Evolutionary conservation across 1,140 invertebrate genomes (phyloP).

Genomic region (Saxidomus purpurata): DNA sequence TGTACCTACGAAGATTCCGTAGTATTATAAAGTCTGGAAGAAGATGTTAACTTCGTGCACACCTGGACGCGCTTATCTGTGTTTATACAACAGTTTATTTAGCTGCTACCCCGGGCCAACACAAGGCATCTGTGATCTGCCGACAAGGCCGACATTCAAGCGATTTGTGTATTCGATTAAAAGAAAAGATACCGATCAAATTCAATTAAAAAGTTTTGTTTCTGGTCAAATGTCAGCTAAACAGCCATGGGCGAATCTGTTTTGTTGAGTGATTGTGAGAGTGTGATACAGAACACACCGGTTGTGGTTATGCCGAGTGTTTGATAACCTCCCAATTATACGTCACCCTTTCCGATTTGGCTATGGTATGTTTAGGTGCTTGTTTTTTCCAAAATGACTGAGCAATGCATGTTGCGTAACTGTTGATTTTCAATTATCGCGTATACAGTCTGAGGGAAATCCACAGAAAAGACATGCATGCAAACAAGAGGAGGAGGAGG

Average conservation of each 20-base stretch:
- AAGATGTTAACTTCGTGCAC: conserved; percentile 37
- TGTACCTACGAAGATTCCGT: neutral
- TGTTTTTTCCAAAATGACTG: conserved; percentile 10
- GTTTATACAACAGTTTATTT: conserved; percentile 56
- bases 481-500: no score
- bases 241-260: conserved; percentile 50
- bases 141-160: conserved; percentile 14
- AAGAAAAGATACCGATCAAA: conserved; percentile 35
- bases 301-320: neutral
- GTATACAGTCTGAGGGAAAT: neutral
- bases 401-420: conserved; percentile 12
- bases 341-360: neutral
- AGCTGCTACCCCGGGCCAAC: conserved; percentile 24
- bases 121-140: conserved; percentile 9
- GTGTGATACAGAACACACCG: conserved; percentile 8
- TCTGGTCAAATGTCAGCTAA: conserved; percentile 52
- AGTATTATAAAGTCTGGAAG: conserved; percentile 22
- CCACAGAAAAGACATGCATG: no score
- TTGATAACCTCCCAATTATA: conserved; percentile 22
- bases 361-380: conserved; percentile 1
- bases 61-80: conserved; percentile 56
- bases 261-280: conserved; percentile 30
- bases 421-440: neutral
- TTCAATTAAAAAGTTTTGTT: conserved; percentile 36
- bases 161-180: conserved; percentile 55